Percentiles rank a stretch among this genome's conserved stretches.
phyloP scores from a whole-genome alignment of 1,140 invertebrate species.

The Hestina assimilis region DNA sequence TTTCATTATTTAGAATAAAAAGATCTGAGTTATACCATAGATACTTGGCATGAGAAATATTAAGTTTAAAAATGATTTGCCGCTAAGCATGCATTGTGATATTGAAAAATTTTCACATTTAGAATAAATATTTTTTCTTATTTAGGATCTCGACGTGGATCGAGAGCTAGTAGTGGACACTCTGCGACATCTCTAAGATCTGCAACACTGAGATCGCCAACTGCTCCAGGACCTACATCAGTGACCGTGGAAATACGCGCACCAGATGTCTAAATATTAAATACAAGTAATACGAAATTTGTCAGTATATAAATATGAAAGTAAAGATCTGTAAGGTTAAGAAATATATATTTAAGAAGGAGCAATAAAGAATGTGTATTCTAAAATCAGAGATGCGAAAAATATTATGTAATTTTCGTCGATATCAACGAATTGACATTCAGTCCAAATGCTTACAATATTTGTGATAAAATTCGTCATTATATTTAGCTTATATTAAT shows the following conservation, averaged over 20 bases:
- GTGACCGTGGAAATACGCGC: constrained; percentile 71
- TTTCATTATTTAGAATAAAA: neutral
- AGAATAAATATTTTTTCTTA: constrained; percentile 4
- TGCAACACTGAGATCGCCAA: constrained; percentile 65
- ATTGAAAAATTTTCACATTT: neutral
- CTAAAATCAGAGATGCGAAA: constrained; percentile 11
- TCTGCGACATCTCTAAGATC: constrained; percentile 80
- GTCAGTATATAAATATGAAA: constrained; percentile 12
- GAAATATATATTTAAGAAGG: constrained; percentile 6
- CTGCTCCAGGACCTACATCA: constrained; percentile 63
- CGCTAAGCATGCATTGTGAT: constrained; percentile 3
- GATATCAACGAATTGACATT: constrained; percentile 33
- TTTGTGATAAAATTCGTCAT: constrained; percentile 68
- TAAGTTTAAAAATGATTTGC: neutral
- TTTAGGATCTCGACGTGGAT: constrained; percentile 82
- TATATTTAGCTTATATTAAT: constrained; percentile 58
- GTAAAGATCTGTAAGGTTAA: neutral
- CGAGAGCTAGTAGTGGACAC: constrained; percentile 83
- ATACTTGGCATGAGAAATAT: neutral
- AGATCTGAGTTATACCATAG: neutral
- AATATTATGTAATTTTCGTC: constrained; percentile 5
- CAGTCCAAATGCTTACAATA: constrained; percentile 68
- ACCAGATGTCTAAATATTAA: constrained; percentile 55
- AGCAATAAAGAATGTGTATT: constrained; percentile 4
- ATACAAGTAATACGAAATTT: constrained; percentile 14